Evolutionary conservation across 2,888 invertebrate genomes (phyloP), one percentile per base, ranked within the genome.

Genomic region (Scrobipalpa atriplicella): DNA sequence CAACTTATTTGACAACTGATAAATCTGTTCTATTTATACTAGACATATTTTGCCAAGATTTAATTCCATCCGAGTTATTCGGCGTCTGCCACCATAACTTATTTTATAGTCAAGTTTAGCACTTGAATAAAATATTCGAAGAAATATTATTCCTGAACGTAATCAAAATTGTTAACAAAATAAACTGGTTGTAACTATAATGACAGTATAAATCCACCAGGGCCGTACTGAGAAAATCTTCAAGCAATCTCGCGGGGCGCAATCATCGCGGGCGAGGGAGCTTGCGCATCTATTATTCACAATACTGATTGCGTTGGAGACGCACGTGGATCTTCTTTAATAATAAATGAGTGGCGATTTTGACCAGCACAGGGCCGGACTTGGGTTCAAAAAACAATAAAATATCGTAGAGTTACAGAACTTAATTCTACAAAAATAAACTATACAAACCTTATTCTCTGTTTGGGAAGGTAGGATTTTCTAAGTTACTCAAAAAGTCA

Each of bases 271-370:
- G 58, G 51, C 62, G 62, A 56, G 62, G 47, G 18, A 68, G 71
- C 69, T 71, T 72, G 71, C 72, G 70, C 84, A 92, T 92, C 84
- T 83, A 92, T 92, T 90, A 93, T 93, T 92, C 88, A 93, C 84
- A 81, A 90, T 91, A 90, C 89, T 92, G 92, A 93, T 93, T 93
- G 92, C 90, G 92, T 92, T 88, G 87, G 87, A 89, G 86, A 87
- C 86, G 87, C 89, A 90, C 87, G 89, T 86, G 88, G 87, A 86
- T 86, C 80, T 78, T 76, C 65, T 74, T 91, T 87, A 86, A 92
- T 91, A 85, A 92, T 90, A 87, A 81, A 92, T 90, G 78, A 78
- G 77, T 68, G 86, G 87, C 83, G 80, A 86, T 79, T 80, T 81
- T 82, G 85, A 81, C 84, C 79, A 70, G 47, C 13, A 70, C 69